Evolutionary conservation across 2,113 vertebrate genomes (phyloP), one percentile per base, ranked within the genome.

Genomic region (Ptilorrhoa leucosticta): DNA sequence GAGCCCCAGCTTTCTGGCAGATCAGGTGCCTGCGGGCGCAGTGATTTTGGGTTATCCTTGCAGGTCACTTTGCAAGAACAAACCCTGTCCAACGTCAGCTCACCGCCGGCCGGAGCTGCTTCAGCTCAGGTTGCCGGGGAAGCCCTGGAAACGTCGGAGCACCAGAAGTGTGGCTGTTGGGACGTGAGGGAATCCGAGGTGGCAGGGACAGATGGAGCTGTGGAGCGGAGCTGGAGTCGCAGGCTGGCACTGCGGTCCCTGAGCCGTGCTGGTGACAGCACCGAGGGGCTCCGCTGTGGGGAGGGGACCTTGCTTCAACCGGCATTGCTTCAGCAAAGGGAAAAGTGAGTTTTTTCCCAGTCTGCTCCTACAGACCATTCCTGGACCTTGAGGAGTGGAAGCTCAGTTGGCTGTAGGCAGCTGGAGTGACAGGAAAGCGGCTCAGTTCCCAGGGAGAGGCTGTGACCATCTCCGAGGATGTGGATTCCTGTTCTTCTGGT

Each of bases 141-240:
- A 89, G 56, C 50, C 83, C 68, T 6, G 3, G 2, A 63, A 64
- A 30, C 0, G 1, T 63, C 58, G 0, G 1, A 26, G 40, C 47
- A n/a, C 11, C 80, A 82, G 13, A 16, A 78, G 3, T 26, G 83
- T 53, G 75, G 33, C 85, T 76, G 66, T 2, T 87, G 2, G 11
- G 54, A 70, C 0, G 2, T 51, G 80, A 91, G 60, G 58, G 80
- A 81, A 94, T 89, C 14, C 0, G 14, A 83, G 89, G 69, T 81
- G 95, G 69, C 93, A 96, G 95, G 86, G 53, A 30, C 80, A 96
- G 89, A 57, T 85, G 86, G 95, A 40, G 40, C 4, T 35, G 35
- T 2, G 15, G 21, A 81, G 39, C 0, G 0, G 71, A 45, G 50
- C 75, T 69, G 70, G 35, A 83, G 37, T 20, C 1, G 0, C 75